Percentiles rank a stretch among this genome's conserved stretches.
These are phyloP conservation scores for Parapsyche elsis DNA, from an alignment of 1,140 invertebrate genomes.

Conservation along the genomic window DNA sequence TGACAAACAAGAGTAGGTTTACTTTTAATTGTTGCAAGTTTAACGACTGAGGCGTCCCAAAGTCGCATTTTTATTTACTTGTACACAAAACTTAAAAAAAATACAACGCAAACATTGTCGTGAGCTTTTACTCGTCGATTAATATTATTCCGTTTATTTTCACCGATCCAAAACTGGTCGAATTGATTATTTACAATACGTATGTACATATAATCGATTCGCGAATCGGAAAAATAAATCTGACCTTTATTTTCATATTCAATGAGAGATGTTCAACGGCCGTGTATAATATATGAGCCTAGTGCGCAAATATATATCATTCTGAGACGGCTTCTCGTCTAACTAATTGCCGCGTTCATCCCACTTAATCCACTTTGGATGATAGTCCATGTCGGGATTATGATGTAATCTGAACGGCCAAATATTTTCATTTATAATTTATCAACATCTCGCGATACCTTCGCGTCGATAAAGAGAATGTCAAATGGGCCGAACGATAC, in stretches of 20 bases:
- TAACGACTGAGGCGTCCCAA: not conserved
- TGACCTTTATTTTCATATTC: too few species aligned
- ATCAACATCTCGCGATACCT: slow-evolving; percentile 44
- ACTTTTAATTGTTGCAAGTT: not conserved
- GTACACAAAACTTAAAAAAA: too few species aligned
- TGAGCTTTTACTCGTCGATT: too few species aligned
- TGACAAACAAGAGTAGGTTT: not conserved
- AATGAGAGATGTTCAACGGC: too few species aligned
- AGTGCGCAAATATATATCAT: slow-evolving; percentile 6
- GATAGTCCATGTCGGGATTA: slow-evolving; percentile 37
- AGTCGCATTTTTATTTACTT: not conserved
- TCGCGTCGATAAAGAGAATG: slow-evolving; percentile 15
- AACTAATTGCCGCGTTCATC: slow-evolving; percentile 30
- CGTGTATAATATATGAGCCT: too few species aligned
- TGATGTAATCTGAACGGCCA: slow-evolving; percentile 51
- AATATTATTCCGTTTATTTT: too few species aligned
- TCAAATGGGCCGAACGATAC: slow-evolving; percentile 16
- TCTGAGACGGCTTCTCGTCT: slow-evolving; percentile 20
- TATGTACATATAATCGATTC: too few species aligned
- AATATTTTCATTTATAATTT: slow-evolving; percentile 50
- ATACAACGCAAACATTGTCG: too few species aligned
- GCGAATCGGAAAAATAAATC: too few species aligned
- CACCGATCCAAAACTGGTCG: too few species aligned
- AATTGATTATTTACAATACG: too few species aligned
- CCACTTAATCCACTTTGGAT: slow-evolving; percentile 37